phyloP scores from a whole-genome alignment of 1,140 invertebrate species.

The Danaus melanippus region DNA sequence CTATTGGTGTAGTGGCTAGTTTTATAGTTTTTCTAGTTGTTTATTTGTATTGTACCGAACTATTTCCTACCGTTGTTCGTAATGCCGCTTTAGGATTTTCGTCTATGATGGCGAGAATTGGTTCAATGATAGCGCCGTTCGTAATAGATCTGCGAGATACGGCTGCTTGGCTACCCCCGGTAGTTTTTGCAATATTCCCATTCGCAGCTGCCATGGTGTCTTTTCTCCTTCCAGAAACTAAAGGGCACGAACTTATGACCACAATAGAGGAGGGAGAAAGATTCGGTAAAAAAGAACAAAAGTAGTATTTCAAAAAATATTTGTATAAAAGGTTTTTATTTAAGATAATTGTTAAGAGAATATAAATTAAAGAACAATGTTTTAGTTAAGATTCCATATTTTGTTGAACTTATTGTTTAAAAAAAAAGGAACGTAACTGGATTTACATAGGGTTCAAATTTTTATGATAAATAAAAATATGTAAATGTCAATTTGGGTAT shows the following conservation, averaged over 20 bases:
- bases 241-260: constrained; percentile 80
- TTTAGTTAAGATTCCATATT: no score
- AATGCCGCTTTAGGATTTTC: constrained; percentile 78
- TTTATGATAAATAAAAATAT: no score
- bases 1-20: constrained; percentile 79
- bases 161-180: constrained; percentile 75
- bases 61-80: constrained; percentile 79
- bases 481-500: no score
- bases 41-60: constrained; percentile 79
- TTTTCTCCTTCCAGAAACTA: constrained; percentile 82
- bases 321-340: no score
- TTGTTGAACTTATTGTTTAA: no score
- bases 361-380: no score
- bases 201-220: constrained; percentile 77
- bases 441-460: no score
- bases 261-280: constrained; percentile 84
- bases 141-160: constrained; percentile 67
- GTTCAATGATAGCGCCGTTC: constrained; percentile 79
- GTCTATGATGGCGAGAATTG: constrained; percentile 79
- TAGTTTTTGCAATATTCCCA: constrained; percentile 78
- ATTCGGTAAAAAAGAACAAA: constrained; percentile 74
- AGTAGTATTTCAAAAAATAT: no score
- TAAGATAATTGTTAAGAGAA: no score
- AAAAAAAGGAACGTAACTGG: no score
- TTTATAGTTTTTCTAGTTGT: constrained; percentile 78